These are phyloP conservation scores for Hydrolagus affinis DNA, from an alignment of 2,113 vertebrate species.

Conservation along the genomic window DNA sequence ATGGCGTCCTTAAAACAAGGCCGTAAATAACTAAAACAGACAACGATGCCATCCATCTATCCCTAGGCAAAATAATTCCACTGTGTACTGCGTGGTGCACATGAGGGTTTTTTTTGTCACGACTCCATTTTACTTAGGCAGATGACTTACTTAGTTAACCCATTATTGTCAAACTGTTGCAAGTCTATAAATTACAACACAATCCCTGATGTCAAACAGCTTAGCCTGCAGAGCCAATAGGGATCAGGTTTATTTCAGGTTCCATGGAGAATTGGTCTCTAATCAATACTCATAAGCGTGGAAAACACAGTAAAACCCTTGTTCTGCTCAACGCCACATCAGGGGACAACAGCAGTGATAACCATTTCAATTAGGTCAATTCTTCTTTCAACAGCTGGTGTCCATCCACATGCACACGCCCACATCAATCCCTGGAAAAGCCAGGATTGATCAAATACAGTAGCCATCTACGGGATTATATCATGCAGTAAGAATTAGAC, in stretches of 20 bases:
- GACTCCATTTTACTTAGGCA: not conserved
- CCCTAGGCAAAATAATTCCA: not conserved
- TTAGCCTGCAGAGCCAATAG: not conserved
- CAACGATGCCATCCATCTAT: too few relatives aligned
- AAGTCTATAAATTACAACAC: not conserved
- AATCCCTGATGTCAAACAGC: not conserved
- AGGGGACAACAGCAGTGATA: not conserved
- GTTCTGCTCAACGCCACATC: not conserved
- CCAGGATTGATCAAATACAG: not conserved
- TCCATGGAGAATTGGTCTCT: not conserved
- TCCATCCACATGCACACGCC: not conserved
- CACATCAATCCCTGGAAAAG: not conserved
- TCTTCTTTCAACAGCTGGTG: not conserved
- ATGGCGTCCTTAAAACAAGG: too few relatives aligned
- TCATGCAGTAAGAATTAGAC: not conserved
- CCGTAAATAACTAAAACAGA: too few relatives aligned
- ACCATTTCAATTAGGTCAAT: constrained; percentile 7
- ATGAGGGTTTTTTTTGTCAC: too few relatives aligned
- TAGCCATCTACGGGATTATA: constrained; percentile 3
- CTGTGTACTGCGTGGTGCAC: not conserved
- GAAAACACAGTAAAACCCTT: not conserved
- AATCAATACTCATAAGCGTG: constrained; percentile 8
- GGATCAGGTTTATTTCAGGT: not conserved
- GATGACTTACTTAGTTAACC: not conserved
- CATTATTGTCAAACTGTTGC: not conserved